Evolutionary conservation across 2,888 invertebrate genomes (phyloP).

Genomic region (Tillus elongatus): DNA sequence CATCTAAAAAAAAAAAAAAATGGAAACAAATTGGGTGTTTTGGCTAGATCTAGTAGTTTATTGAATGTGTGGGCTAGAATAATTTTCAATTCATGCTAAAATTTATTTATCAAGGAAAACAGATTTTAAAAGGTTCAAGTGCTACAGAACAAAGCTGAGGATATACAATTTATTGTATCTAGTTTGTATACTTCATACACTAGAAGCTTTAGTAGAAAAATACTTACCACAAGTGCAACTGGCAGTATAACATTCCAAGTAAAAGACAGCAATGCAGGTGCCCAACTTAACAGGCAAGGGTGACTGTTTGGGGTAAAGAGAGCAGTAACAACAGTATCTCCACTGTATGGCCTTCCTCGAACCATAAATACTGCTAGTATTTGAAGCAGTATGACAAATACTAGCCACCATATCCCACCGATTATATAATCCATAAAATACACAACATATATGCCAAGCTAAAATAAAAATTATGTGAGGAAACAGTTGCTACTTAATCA

Average conservation of each 20-base stretch:
- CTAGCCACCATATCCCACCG: slow-evolving; percentile 82
- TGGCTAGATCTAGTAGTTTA: too few relatives aligned
- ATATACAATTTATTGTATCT: too few relatives aligned
- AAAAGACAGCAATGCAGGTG: slow-evolving; percentile 66
- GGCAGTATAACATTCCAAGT: slow-evolving; percentile 84
- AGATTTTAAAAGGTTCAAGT: too few relatives aligned
- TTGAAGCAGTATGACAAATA: slow-evolving; percentile 66
- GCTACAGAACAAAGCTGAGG: too few relatives aligned
- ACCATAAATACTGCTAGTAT: slow-evolving; percentile 78
- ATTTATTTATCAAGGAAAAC: too few relatives aligned
- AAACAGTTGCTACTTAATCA: too few relatives aligned
- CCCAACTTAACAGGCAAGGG: slow-evolving; percentile 46
- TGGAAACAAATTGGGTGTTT: too few relatives aligned
- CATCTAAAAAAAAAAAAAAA: too few relatives aligned
- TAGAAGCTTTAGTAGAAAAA: too few relatives aligned
- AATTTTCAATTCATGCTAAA: too few relatives aligned
- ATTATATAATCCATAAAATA: slow-evolving; percentile 79
- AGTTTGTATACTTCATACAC: too few relatives aligned
- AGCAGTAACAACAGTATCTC: slow-evolving; percentile 60
- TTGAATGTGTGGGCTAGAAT: too few relatives aligned
- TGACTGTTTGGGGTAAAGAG: slow-evolving; percentile 47
- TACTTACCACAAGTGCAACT: slow-evolving; percentile 65
- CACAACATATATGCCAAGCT: slow-evolving; percentile 71
- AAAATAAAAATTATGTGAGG: slow-evolving; percentile 20
- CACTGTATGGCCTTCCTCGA: slow-evolving; percentile 76